Conservation (phyloP, 2,888 invertebrate genomes). For the Cephus spinipes region DNA sequence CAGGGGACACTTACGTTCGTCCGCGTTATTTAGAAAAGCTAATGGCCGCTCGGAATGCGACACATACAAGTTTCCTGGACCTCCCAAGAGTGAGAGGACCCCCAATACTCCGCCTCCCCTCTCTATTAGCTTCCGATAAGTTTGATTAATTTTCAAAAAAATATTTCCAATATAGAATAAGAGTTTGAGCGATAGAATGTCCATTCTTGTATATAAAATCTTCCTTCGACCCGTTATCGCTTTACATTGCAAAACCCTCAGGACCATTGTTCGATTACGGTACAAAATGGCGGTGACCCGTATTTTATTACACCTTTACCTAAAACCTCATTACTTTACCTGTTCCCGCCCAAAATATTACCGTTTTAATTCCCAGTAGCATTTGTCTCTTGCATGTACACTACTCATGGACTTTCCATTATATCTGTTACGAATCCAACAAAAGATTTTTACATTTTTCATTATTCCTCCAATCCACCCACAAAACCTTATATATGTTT, state of each 20-base stretch:
- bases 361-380: neutral
- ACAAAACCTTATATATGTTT: neutral
- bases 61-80: neutral
- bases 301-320: neutral
- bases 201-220: neutral
- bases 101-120: neutral
- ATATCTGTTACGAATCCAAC: neutral
- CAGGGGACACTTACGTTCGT: neutral
- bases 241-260: neutral
- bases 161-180: neutral
- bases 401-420: neutral
- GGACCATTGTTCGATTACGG: neutral
- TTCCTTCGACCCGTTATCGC: neutral
- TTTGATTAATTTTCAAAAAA: too few species aligned
- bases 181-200: neutral
- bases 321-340: neutral
- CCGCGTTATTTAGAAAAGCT: conserved; percentile 5
- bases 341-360: neutral
- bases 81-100: neutral
- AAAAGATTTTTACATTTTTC: neutral
- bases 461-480: neutral
- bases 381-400: neutral
- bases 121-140: too few species aligned
- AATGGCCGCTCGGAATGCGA: neutral
- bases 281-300: neutral